Evolutionary conservation across 2,888 invertebrate species (phyloP).

Genomic region (Drosophila suboccidentalis): DNA sequence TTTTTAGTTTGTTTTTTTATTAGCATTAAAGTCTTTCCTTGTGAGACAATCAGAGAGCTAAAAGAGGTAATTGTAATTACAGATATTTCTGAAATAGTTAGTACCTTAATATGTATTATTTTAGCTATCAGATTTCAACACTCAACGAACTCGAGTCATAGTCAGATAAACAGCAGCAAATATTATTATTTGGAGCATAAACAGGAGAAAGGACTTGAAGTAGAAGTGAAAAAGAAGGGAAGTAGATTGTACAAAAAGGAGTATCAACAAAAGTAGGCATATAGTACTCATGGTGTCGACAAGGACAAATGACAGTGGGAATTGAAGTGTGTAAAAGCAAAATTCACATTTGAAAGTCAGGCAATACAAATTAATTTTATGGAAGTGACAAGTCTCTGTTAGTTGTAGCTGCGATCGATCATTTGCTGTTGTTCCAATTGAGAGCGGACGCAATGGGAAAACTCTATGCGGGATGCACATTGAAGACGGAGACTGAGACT

Average conservation of each 20-base stretch:
- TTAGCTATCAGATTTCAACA: too few relatives aligned
- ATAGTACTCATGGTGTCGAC: background rate
- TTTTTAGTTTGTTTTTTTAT: too few relatives aligned
- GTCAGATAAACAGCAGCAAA: too few relatives aligned
- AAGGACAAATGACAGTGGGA: background rate
- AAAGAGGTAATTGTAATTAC: too few relatives aligned
- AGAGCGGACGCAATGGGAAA: background rate
- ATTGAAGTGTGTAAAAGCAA: background rate
- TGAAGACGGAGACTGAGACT: background rate
- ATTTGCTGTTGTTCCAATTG: background rate
- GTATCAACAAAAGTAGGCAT: slow-evolving; percentile 6
- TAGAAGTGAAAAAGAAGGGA: background rate
- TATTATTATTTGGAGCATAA: too few relatives aligned
- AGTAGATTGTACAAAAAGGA: background rate
- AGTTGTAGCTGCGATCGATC: background rate
- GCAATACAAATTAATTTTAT: background rate
- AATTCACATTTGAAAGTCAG: background rate
- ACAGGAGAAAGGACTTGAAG: background rate
- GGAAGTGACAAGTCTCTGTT: background rate
- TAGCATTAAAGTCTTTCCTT: too few relatives aligned
- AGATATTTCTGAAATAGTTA: too few relatives aligned
- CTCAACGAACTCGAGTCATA: too few relatives aligned
- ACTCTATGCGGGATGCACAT: background rate
- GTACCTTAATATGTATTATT: too few relatives aligned
- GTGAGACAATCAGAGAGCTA: too few relatives aligned